These are phyloP conservation scores for Tethea ocularis DNA, from an alignment of 2,888 invertebrate genomes.

Conservation along the genomic window DNA sequence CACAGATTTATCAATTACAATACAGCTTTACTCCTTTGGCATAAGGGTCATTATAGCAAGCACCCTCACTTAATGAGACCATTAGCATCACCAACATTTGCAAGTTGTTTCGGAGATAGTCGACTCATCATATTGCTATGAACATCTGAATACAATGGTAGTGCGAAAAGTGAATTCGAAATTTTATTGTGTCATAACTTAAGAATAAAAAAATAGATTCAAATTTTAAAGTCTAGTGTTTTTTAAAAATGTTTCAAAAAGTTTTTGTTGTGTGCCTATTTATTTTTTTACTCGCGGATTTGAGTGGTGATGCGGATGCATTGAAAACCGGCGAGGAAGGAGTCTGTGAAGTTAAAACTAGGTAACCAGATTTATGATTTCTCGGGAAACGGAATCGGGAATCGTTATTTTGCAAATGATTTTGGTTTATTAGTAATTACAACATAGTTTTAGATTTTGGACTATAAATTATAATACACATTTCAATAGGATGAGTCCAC, in stretches of 20 bases:
- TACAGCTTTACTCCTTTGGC: background rate
- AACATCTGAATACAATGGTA: constrained; percentile 18
- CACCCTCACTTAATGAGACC: background rate
- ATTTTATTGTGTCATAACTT: background rate
- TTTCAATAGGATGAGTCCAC: too few species aligned
- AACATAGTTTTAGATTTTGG: too few species aligned
- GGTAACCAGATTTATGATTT: background rate
- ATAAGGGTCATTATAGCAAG: constrained; percentile 5
- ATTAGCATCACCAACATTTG: constrained; percentile 18
- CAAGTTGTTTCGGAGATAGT: constrained; percentile 22
- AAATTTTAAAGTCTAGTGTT: background rate
- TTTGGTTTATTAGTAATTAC: too few species aligned
- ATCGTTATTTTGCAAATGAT: background rate
- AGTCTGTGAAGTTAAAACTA: constrained; percentile 44
- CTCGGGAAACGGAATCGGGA: background rate
- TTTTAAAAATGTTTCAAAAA: constrained; percentile 28
- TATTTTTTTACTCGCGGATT: constrained; percentile 10
- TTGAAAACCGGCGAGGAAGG: constrained; percentile 45
- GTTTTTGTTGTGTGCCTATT: constrained; percentile 24
- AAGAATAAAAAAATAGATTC: background rate
- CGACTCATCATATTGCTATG: constrained; percentile 23
- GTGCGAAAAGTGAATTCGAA: constrained; percentile 22
- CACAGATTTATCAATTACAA: constrained; percentile 2
- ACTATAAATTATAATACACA: too few species aligned
- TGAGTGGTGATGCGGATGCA: constrained; percentile 17